phyloP scores from a whole-genome alignment of 1,140 invertebrate species.

The Papilio aristodemus region DNA sequence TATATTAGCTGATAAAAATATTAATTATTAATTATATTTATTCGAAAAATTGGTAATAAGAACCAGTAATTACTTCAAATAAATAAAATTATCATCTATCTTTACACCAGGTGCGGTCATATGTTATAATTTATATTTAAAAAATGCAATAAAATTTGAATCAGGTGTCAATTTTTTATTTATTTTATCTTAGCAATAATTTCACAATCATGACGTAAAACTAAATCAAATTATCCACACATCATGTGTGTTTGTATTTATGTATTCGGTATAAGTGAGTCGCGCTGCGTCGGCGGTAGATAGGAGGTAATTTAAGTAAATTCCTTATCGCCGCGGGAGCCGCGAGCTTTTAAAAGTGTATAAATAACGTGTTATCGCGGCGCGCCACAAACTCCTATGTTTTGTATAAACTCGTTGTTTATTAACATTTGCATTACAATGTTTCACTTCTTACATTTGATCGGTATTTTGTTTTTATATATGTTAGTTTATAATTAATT shows the following conservation, averaged over 20 bases:
- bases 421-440: conserved; percentile 29
- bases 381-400: background rate
- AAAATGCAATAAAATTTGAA: too few relatives aligned
- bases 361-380: conserved; percentile 33
- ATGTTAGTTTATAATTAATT: background rate
- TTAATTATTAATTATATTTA: too few relatives aligned
- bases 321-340: conserved; percentile 28
- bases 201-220: too few relatives aligned
- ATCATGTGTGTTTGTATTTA: background rate
- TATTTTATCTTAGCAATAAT: too few relatives aligned
- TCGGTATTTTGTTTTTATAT: background rate
- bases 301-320: conserved; percentile 35
- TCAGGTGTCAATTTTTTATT: too few relatives aligned
- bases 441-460: conserved; percentile 18
- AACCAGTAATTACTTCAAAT: too few relatives aligned
- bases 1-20: too few relatives aligned
- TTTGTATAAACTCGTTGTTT: conserved; percentile 23
- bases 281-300: conserved; percentile 8
- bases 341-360: conserved; percentile 33
- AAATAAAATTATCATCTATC: too few relatives aligned
- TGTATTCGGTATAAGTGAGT: background rate
- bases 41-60: too few relatives aligned
- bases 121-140: too few relatives aligned
- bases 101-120: too few relatives aligned
- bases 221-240: background rate